These are phyloP conservation scores for Toxostoma redivivum DNA, from an alignment of 2,113 vertebrate genomes.

Conservation along the genomic window DNA sequence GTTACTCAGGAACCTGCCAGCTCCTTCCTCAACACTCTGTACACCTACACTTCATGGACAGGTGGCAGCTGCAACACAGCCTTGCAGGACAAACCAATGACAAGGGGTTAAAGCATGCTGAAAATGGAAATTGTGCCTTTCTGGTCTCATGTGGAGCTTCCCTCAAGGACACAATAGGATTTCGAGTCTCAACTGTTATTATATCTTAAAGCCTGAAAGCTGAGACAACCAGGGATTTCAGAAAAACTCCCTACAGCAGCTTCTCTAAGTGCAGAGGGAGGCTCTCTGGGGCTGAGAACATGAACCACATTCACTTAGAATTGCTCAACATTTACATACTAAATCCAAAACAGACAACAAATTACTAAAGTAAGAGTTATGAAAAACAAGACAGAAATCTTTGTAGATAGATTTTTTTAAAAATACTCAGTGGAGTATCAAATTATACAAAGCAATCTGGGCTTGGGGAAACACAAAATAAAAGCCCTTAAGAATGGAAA, in stretches of 20 bases:
- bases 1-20: neutral
- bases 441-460: neutral
- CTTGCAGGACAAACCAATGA: neutral
- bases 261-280: neutral
- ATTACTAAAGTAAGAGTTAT: neutral
- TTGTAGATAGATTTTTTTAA: neutral
- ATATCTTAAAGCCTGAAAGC: slow-evolving; percentile 11
- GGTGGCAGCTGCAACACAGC: neutral
- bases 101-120: neutral
- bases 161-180: neutral
- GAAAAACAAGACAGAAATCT: neutral
- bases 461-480: neutral
- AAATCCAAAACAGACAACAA: neutral
- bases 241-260: neutral
- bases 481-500: neutral
- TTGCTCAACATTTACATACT: neutral
- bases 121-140: neutral
- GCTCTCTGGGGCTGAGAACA: neutral
- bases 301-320: neutral
- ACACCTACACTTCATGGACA: neutral
- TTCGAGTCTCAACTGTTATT: neutral
- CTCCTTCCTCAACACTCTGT: neutral
- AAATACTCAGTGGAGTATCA: neutral
- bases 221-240: neutral
- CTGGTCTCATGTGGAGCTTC: neutral